Percentiles rank a stretch among this genome's conserved stretches.
Evolutionary conservation across 2,888 invertebrate species (phyloP).

Genomic region (Meta bourneti): DNA sequence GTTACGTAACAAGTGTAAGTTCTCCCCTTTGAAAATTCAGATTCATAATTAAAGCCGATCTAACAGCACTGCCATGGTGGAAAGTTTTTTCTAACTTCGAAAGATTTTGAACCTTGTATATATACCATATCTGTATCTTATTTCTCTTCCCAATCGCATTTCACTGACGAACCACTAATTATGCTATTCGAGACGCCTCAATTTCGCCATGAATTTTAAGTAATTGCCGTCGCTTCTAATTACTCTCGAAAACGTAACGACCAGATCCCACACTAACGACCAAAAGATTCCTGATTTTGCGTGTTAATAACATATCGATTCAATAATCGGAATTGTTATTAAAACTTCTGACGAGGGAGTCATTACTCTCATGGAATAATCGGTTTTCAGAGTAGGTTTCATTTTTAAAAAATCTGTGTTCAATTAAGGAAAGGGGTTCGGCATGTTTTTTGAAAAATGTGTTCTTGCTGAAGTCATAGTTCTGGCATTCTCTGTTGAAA

Average conservation of each 20-base stretch:
- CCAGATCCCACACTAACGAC: conserved; percentile 51
- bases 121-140: too few species aligned
- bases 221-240: conserved; percentile 52
- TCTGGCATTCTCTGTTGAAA: background rate
- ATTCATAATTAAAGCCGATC: too few species aligned
- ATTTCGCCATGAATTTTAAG: conserved; percentile 55
- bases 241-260: conserved; percentile 53
- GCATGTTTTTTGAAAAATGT: conserved; percentile 3
- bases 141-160: conserved; percentile 1
- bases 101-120: too few species aligned
- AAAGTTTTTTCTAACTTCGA: too few species aligned
- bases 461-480: background rate
- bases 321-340: conserved; percentile 72
- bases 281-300: conserved; percentile 51
- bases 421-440: conserved; percentile 20
- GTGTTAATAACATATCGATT: conserved; percentile 66
- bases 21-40: too few species aligned
- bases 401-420: conserved; percentile 31
- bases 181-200: conserved; percentile 43
- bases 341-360: conserved; percentile 49
- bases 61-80: too few species aligned
- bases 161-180: conserved; percentile 47
- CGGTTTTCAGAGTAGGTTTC: conserved; percentile 41
- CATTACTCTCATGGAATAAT: conserved; percentile 33
- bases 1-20: too few species aligned